Percentiles rank a stretch among this genome's conserved stretches.
Conservation (phyloP, 2,888 invertebrate genomes). For the Anorthoa munda region DNA sequence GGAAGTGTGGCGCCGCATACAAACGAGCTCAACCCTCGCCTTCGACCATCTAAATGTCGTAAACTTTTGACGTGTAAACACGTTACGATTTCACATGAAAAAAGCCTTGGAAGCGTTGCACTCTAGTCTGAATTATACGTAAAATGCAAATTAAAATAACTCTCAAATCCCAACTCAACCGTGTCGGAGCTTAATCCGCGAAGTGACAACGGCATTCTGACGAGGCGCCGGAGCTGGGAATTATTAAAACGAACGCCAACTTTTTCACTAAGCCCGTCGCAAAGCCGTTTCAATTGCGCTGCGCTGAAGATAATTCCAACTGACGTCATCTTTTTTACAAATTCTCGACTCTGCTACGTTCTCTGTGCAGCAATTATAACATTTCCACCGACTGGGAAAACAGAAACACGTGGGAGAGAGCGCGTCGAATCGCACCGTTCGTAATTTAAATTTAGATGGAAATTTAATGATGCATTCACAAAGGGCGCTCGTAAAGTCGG, state of each 20-base stretch:
- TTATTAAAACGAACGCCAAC: conserved; percentile 91
- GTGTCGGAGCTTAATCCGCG: conserved; percentile 91
- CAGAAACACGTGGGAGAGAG: conserved; percentile 89
- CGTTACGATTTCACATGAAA: conserved; percentile 73
- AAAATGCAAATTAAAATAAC: conserved; percentile 91
- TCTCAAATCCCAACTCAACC: conserved; percentile 90
- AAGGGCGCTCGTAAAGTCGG: conserved; percentile 91
- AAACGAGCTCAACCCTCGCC: conserved; percentile 84
- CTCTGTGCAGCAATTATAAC: conserved; percentile 91
- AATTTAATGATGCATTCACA: conserved; percentile 91
- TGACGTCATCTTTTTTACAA: conserved; percentile 91
- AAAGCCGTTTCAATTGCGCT: conserved; percentile 91
- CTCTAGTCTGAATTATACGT: conserved; percentile 82
- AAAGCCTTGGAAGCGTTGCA: conserved; percentile 74
- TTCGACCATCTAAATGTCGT: conserved; percentile 78
- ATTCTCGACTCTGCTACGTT: conserved; percentile 89
- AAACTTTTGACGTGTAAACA: conserved; percentile 80
- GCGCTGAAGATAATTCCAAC: conserved; percentile 91
- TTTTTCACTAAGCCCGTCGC: conserved; percentile 91
- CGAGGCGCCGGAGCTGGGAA: conserved; percentile 91
- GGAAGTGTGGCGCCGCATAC: conserved; percentile 84
- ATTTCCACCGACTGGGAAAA: conserved; percentile 90
- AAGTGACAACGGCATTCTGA: conserved; percentile 91
- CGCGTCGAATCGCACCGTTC: conserved; percentile 88
- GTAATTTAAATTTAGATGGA: conserved; percentile 91